Conservation (phyloP, 1,140 invertebrate genomes). For the Brachionus asplanchnoidis region DNA sequence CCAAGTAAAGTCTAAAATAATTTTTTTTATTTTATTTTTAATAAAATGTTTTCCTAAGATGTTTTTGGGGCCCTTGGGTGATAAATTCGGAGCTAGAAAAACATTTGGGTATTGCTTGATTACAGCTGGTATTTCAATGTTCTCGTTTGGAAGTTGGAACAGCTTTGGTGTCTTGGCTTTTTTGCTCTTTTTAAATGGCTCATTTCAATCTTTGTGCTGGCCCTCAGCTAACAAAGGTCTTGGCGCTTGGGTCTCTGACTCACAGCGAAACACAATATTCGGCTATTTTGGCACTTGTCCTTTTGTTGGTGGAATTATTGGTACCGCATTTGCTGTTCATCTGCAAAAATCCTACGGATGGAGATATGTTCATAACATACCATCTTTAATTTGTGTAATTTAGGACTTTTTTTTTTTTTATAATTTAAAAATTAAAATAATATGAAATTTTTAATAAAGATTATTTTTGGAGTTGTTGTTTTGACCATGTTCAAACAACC, state of each 20-base stretch:
- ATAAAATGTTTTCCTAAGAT: slow-evolving; percentile 48
- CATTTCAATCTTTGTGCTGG: slow-evolving; percentile 57
- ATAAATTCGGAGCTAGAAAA: slow-evolving; percentile 57
- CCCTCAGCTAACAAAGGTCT: slow-evolving; percentile 58
- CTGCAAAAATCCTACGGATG: slow-evolving; percentile 58
- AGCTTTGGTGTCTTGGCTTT: slow-evolving; percentile 53
- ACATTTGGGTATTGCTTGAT: slow-evolving; percentile 57
- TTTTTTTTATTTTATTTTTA: not conserved
- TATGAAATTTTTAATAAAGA: slow-evolving; percentile 44
- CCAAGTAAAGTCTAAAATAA: slow-evolving; percentile 47
- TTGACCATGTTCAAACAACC: slow-evolving; percentile 53
- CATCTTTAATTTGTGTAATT: slow-evolving; percentile 54
- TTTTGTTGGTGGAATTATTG: slow-evolving; percentile 60
- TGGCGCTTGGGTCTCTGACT: slow-evolving; percentile 58
- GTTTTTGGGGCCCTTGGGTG: slow-evolving; percentile 56
- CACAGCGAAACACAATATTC: slow-evolving; percentile 57
- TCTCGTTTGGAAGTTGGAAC: slow-evolving; percentile 56
- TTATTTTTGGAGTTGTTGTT: slow-evolving; percentile 52
- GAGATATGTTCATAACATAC: slow-evolving; percentile 55
- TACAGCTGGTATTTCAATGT: slow-evolving; percentile 56
- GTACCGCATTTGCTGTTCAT: slow-evolving; percentile 59
- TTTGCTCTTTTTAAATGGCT: slow-evolving; percentile 59
- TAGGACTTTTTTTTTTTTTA: too few species aligned
- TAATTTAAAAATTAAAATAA: not conserved
- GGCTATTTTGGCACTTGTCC: slow-evolving; percentile 60